Conservation (phyloP, 2,888 invertebrate genomes). For the Eilema depressum region DNA sequence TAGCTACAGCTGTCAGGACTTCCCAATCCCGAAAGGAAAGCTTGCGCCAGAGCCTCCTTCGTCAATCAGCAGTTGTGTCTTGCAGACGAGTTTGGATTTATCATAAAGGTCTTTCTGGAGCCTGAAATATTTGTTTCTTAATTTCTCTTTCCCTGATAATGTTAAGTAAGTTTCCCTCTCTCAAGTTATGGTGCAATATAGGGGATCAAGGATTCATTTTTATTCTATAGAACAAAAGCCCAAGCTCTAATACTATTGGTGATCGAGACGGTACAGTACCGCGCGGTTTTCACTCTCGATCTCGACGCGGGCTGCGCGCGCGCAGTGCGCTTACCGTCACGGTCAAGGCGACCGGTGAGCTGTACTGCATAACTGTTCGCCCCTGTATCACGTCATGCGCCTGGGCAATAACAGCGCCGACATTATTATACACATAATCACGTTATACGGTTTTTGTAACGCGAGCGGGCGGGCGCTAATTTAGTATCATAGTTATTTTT, state of each 20-base stretch:
- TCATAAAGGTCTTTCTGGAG: too few species aligned
- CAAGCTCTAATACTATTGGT: not conserved
- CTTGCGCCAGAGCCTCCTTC: not conserved
- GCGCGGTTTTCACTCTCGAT: slow-evolving; percentile 55
- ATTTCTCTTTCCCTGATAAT: too few species aligned
- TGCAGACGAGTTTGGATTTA: too few species aligned
- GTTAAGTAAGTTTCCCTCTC: too few species aligned
- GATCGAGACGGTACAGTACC: slow-evolving; percentile 9
- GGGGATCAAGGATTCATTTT: not conserved
- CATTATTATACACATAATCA: slow-evolving; percentile 7
- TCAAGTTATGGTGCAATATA: too few species aligned
- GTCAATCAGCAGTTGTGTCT: too few species aligned
- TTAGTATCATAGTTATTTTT: not conserved
- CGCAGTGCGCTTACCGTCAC: slow-evolving; percentile 46
- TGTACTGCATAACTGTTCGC: slow-evolving; percentile 26
- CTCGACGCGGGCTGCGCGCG: slow-evolving; percentile 28
- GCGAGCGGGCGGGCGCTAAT: not conserved
- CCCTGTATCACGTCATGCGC: not conserved
- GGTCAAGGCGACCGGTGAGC: slow-evolving; percentile 61
- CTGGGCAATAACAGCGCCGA: not conserved
- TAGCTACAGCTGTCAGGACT: not conserved
- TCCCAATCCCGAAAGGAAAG: not conserved
- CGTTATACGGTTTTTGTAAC: slow-evolving; percentile 3
- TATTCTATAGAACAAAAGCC: not conserved
- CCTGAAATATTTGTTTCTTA: too few species aligned